Conservation (phyloP, 2,797 vertebrate species). For the Todus mexicanus region DNA sequence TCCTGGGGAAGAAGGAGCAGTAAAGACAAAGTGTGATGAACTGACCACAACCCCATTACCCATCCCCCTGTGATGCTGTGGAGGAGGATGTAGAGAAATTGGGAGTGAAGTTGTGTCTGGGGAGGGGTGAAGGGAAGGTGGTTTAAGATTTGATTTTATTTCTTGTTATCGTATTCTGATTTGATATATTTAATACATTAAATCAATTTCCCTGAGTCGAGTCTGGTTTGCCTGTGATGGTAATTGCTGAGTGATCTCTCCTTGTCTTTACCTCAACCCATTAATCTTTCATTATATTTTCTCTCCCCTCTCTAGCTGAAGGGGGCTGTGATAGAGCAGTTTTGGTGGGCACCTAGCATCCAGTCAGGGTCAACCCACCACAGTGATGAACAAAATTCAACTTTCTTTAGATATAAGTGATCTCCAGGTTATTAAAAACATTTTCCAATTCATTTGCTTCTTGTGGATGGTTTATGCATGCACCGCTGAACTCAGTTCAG, state of each 20-base stretch:
- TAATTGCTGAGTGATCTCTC: background rate
- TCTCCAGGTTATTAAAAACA: background rate
- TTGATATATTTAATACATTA: background rate
- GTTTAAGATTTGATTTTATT: background rate
- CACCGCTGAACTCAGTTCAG: background rate
- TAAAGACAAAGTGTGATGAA: background rate
- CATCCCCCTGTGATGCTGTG: background rate
- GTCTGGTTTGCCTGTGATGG: background rate
- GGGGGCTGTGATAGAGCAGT: fast-evolving
- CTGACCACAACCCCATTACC: background rate
- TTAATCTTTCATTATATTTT: background rate
- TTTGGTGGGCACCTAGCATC: background rate
- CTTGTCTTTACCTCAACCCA: background rate
- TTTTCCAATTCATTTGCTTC: background rate
- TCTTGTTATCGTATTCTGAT: background rate
- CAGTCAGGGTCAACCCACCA: background rate
- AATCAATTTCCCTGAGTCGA: background rate
- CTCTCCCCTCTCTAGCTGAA: background rate
- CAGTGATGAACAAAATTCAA: background rate
- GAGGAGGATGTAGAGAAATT: background rate
- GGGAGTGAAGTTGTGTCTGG: background rate
- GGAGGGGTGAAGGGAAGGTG: background rate
- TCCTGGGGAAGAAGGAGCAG: background rate
- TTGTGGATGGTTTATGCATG: background rate
- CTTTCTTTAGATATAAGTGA: background rate